These are phyloP conservation scores for Perdix hodgsoniae DNA, from an alignment of 2,797 vertebrate genomes.

Conservation along the genomic window DNA sequence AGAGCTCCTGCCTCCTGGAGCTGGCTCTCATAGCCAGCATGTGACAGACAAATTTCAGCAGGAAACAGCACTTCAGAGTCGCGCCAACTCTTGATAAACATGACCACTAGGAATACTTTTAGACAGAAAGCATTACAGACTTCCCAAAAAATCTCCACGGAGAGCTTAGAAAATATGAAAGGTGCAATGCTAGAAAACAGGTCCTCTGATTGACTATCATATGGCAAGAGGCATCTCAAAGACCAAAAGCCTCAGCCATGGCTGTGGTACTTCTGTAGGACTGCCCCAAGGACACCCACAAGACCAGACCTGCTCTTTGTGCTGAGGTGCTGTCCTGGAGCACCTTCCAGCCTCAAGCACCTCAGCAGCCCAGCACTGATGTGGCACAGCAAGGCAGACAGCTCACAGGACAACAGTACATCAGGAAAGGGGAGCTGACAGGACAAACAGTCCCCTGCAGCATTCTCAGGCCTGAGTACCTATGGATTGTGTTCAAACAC, in stretches of 20 bases:
- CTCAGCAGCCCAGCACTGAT: neutral
- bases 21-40: neutral
- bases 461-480: neutral
- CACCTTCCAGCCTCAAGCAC: neutral
- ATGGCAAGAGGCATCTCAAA: conserved; percentile 20
- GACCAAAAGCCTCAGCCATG: neutral
- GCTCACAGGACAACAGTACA: accelerated
- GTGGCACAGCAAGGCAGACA: neutral
- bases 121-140: neutral
- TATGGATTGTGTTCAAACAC: neutral
- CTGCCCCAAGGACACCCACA: conserved; percentile 14
- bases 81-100: neutral
- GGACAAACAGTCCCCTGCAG: neutral
- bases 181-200: conserved; percentile 13
- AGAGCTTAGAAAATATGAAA: neutral
- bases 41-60: neutral
- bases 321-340: neutral
- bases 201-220: neutral
- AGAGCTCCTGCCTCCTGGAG: neutral
- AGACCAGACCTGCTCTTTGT: neutral
- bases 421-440: neutral
- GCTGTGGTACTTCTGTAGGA: neutral
- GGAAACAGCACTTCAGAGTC: neutral
- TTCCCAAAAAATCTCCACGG: neutral
- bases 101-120: neutral